phyloP scores from a whole-genome alignment of 2,888 invertebrate genomes.

The Teinopalpus imperialis region DNA sequence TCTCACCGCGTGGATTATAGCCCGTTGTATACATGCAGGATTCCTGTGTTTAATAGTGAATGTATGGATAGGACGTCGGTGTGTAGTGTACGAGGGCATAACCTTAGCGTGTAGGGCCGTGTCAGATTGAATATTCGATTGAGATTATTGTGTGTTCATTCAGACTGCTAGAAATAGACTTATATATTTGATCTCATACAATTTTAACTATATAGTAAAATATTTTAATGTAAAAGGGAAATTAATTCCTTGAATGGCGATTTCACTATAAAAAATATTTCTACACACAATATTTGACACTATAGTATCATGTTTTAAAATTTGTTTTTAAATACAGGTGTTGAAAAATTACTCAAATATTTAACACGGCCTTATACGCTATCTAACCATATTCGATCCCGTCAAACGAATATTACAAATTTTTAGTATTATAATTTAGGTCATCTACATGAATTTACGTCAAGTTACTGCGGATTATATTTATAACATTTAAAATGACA shows the following conservation, averaged over 20 bases:
- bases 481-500: constrained; percentile 72
- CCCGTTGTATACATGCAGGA: constrained; percentile 58
- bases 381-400: constrained; percentile 26
- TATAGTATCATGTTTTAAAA: background rate
- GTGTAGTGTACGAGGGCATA: constrained; percentile 13
- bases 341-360: background rate
- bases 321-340: background rate
- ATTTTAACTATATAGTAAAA: no score
- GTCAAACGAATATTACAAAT: constrained; percentile 45
- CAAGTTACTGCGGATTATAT: constrained; percentile 61
- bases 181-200: constrained; percentile 16
- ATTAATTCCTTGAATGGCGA: no score
- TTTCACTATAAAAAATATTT: no score
- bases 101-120: constrained; percentile 9
- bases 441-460: constrained; percentile 73
- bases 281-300: no score
- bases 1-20: constrained; percentile 67
- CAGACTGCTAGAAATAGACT: background rate
- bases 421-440: constrained; percentile 55
- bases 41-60: constrained; percentile 48
- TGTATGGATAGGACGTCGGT: constrained; percentile 44
- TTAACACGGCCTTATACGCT: constrained; percentile 18
- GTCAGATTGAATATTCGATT: constrained; percentile 2
- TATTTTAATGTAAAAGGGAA: no score
- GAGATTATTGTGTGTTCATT: background rate